Percentiles rank a stretch among this genome's conserved stretches.
Conservation (phyloP, 2,797 vertebrate genomes). For the Catharus ustulatus region DNA sequence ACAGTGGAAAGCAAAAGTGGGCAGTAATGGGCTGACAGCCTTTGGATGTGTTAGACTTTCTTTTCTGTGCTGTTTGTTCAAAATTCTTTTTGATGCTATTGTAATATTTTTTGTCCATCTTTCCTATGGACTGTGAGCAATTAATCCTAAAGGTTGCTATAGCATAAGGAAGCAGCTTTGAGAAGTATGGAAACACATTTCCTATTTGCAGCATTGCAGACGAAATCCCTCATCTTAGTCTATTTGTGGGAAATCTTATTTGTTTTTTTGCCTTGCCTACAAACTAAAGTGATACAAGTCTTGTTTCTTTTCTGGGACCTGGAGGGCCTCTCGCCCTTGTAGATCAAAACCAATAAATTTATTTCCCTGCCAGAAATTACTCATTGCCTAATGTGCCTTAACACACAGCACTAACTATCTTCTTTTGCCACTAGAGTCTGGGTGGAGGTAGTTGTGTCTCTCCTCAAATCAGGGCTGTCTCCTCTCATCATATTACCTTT, state of each 20-base stretch:
- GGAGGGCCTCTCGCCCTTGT: background rate
- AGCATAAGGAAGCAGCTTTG: background rate
- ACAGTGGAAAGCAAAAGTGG: background rate
- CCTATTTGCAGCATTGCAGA: background rate
- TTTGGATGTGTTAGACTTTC: background rate
- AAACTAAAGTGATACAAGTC: background rate
- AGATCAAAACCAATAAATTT: background rate
- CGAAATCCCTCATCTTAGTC: background rate
- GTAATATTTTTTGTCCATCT: background rate
- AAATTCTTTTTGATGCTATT: background rate
- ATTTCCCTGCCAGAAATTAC: constrained; percentile 9
- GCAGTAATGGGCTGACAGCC: background rate
- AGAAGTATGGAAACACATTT: background rate
- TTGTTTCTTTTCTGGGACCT: background rate
- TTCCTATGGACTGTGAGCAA: background rate
- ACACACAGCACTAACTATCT: background rate
- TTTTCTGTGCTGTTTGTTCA: background rate
- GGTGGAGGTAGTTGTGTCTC: background rate
- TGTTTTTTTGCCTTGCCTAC: background rate
- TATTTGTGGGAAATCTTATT: background rate
- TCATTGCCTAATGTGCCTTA: background rate
- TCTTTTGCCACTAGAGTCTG: background rate
- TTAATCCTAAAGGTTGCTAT: background rate
- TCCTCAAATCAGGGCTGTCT: background rate
- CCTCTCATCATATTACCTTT: constrained; percentile 19